A percentile compares a stretch with the other conserved stretches of the same genome.
Evolutionary conservation across 2,113 vertebrate genomes (phyloP).

Genomic region (Vulpes lagopus): DNA sequence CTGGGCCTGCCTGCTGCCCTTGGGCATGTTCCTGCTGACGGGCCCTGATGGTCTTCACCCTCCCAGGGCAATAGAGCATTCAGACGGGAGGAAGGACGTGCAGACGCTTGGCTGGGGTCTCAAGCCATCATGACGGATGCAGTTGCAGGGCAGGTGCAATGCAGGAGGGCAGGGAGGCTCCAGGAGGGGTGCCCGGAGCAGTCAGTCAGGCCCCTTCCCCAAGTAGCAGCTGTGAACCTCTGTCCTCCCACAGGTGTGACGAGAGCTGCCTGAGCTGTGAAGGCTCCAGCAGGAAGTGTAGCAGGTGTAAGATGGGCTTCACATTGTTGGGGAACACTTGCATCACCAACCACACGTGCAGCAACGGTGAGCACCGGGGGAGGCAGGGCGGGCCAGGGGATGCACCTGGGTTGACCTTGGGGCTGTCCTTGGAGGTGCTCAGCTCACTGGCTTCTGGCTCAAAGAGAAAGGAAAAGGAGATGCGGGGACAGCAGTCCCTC

Average conservation of each 20-base stretch:
- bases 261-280: slow-evolving; percentile 92
- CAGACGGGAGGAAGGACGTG: background rate
- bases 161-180: background rate
- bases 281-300: slow-evolving; percentile 90
- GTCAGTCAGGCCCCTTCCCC: fast-evolving
- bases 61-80: background rate
- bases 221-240: background rate
- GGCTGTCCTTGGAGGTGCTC: background rate
- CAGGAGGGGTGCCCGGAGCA: background rate
- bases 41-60: fast-evolving
- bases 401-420: fast-evolving
- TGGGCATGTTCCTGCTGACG: background rate
- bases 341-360: slow-evolving; percentile 92
- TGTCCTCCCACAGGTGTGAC: slow-evolving; percentile 90
- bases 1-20: fast-evolving
- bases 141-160: fast-evolving
- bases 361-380: slow-evolving; percentile 89
- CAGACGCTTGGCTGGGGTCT: too few species aligned
- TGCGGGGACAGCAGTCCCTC: fast-evolving
- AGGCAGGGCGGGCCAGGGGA: too few species aligned
- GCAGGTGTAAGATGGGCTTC: slow-evolving; percentile 91
- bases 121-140: background rate
- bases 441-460: fast-evolving
- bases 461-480: background rate
- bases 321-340: slow-evolving; percentile 90